Percentiles rank a stretch among this genome's conserved stretches.
These are phyloP conservation scores for Micropoecilia bifurca DNA, from an alignment of 2,797 vertebrate species.

Conservation along the genomic window DNA sequence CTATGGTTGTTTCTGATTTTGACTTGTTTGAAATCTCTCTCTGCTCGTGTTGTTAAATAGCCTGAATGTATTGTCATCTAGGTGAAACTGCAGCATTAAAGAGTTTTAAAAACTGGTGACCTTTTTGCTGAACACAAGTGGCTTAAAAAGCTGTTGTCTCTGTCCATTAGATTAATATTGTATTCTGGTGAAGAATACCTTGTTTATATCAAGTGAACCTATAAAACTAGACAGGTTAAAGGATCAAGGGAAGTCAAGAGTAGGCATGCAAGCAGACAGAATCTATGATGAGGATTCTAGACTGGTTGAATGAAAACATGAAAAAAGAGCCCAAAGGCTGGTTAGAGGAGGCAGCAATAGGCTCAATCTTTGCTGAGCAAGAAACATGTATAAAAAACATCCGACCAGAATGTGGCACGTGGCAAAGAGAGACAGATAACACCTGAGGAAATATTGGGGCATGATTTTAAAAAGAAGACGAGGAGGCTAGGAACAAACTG, in stretches of 20 bases:
- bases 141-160: slow-evolving; percentile 62
- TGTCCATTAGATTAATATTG: slow-evolving; percentile 70
- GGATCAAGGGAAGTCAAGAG: slow-evolving; percentile 65
- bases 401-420: slow-evolving; percentile 15
- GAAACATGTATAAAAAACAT: slow-evolving; percentile 8
- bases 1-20: neutral
- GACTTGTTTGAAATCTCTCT: neutral
- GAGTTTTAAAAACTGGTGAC: slow-evolving; percentile 49
- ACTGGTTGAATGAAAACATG: slow-evolving; percentile 27
- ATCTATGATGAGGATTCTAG: slow-evolving; percentile 61
- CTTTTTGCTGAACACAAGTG: slow-evolving; percentile 51
- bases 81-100: neutral
- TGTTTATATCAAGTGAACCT: slow-evolving; percentile 77
- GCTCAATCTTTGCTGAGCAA: slow-evolving; percentile 11
- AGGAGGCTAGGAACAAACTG: neutral
- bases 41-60: neutral
- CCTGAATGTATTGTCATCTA: neutral
- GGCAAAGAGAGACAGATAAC: slow-evolving; percentile 11
- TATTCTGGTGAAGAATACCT: slow-evolving; percentile 52
- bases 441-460: slow-evolving; percentile 17
- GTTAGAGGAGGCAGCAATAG: slow-evolving; percentile 34
- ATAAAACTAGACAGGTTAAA: slow-evolving; percentile 77
- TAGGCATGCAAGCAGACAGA: slow-evolving; percentile 55
- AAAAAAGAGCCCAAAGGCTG: slow-evolving; percentile 54
- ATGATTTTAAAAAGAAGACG: slow-evolving; percentile 28